Conservation (phyloP, 2,888 invertebrate species). For the Chaitophorus viminalis region DNA sequence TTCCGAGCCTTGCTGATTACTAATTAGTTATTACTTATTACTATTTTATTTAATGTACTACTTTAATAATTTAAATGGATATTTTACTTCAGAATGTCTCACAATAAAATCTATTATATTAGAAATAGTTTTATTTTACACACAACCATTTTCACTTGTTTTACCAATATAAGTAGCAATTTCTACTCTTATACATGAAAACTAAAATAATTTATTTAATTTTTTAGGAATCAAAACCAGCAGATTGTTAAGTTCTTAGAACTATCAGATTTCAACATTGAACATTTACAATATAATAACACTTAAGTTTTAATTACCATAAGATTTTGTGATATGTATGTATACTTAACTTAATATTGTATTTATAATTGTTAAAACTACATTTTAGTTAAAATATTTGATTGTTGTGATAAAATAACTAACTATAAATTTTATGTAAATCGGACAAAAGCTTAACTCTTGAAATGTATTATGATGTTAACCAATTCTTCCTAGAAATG, state of each 20-base stretch:
- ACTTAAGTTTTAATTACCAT: not conserved
- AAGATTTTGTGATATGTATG: conserved; percentile 37
- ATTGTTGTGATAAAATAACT: conserved; percentile 9
- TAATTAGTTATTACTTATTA: too few species aligned
- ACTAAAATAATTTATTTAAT: not conserved
- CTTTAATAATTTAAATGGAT: too few species aligned
- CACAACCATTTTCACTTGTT: too few species aligned
- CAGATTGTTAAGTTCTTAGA: conserved; percentile 28
- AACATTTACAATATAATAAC: not conserved
- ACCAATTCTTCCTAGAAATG: not conserved
- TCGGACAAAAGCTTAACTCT: not conserved
- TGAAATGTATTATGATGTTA: not conserved
- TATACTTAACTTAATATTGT: conserved; percentile 12
- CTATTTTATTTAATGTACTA: too few species aligned
- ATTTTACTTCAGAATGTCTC: not conserved
- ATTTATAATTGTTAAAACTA: conserved; percentile 4
- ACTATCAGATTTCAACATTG: not conserved
- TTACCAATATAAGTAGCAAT: too few species aligned
- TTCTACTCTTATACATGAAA: not conserved
- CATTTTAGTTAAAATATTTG: not conserved
- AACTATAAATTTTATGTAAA: not conserved
- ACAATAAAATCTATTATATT: not conserved
- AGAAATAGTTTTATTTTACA: not conserved
- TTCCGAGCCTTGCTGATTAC: too few species aligned
- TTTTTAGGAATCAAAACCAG: conserved; percentile 58